Evolutionary conservation across 1,140 invertebrate genomes (phyloP).

Genomic region (Galleria mellonella): DNA sequence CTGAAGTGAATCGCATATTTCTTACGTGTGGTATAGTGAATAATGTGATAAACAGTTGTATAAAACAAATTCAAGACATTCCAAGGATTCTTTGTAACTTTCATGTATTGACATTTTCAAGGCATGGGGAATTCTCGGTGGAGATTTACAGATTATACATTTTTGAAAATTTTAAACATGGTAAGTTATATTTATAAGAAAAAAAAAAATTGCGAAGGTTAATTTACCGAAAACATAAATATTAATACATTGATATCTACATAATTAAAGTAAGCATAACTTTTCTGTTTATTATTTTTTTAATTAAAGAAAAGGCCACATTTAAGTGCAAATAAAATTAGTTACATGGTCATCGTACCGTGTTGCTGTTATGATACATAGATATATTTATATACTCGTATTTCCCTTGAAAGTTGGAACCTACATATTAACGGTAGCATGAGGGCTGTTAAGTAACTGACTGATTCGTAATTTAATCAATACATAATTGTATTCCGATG

Average conservation of each 20-base stretch:
- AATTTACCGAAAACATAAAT: neutral
- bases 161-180: slow-evolving; percentile 31
- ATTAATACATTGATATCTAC: neutral
- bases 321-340: slow-evolving; percentile 4
- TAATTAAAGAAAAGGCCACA: slow-evolving; percentile 5
- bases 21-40: slow-evolving; percentile 42
- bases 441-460: slow-evolving; percentile 16
- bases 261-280: neutral
- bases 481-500: slow-evolving; percentile 11
- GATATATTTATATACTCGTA: neutral
- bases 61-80: slow-evolving; percentile 16
- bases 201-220: neutral
- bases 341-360: neutral
- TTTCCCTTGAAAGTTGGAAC: neutral
- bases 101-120: slow-evolving; percentile 22
- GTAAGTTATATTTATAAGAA: slow-evolving; percentile 13
- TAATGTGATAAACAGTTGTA: slow-evolving; percentile 45
- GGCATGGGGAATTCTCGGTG: slow-evolving; percentile 24
- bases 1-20: slow-evolving; percentile 26
- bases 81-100: slow-evolving; percentile 36
- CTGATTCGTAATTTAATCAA: slow-evolving; percentile 20
- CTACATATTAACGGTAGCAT: neutral
- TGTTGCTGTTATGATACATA: neutral
- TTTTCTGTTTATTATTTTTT: slow-evolving; percentile 1
- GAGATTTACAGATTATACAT: slow-evolving; percentile 8